These are phyloP conservation scores for Ahaetulla prasina DNA, from an alignment of 2,113 vertebrate species.

Conservation along the genomic window DNA sequence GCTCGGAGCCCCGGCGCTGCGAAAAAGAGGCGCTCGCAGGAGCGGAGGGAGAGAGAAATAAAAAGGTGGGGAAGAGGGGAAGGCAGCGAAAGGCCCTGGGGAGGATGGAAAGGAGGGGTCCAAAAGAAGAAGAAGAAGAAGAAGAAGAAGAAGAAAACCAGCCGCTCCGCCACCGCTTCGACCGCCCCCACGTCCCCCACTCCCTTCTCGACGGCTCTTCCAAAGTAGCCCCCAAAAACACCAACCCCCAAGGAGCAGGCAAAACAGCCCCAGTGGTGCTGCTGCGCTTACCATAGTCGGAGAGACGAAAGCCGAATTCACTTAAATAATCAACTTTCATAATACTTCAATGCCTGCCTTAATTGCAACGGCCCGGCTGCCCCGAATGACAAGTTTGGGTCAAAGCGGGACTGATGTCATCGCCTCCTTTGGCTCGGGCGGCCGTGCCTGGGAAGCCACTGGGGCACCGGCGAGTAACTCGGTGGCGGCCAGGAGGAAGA, in stretches of 20 bases:
- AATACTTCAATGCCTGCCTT: constrained; percentile 85
- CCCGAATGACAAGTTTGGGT: constrained; percentile 75
- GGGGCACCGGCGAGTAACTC: constrained; percentile 58
- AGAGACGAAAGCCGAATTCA: constrained; percentile 98
- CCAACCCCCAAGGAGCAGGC: too few relatives aligned
- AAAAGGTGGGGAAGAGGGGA: too few relatives aligned
- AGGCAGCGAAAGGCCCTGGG: not conserved
- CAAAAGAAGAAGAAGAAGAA: accelerated
- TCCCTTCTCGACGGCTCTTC: not conserved
- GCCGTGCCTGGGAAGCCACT: constrained; percentile 66
- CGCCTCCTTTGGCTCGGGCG: constrained; percentile 55
- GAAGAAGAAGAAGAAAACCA: not conserved
- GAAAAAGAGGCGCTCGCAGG: not conserved
- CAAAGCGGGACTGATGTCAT: constrained; percentile 72
- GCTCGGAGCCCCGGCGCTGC: not conserved
- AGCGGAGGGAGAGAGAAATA: too few relatives aligned
- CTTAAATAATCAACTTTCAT: constrained; percentile 99
- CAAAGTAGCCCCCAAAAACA: not conserved
- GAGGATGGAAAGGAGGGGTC: not conserved
- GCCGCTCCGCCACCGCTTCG: not conserved
- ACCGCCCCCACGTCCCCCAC: not conserved
- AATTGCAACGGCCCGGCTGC: constrained; percentile 74
- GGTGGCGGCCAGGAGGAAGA: constrained; percentile 8
- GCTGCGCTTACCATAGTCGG: constrained; percentile 94
- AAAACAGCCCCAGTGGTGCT: constrained; percentile 39